phyloP scores from a whole-genome alignment of 2,888 invertebrate species.

The Sminthurides aquaticus region DNA sequence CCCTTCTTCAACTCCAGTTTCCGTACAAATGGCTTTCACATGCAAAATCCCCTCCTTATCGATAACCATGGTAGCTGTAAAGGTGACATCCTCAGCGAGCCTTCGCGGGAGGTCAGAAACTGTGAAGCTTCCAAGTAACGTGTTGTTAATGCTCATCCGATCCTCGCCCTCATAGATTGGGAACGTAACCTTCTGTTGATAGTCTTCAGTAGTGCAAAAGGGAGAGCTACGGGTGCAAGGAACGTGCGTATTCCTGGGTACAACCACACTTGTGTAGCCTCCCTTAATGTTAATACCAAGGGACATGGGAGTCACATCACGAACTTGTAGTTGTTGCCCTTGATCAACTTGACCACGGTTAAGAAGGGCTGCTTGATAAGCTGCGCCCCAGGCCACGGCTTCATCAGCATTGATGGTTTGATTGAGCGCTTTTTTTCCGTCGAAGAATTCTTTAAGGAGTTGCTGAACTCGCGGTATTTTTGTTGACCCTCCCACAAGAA shows the following conservation, averaged over 20 bases:
- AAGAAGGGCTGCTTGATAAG: no score
- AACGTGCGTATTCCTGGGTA: conserved; percentile 59
- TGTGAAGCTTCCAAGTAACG: conserved; percentile 95
- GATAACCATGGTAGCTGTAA: conserved; percentile 77
- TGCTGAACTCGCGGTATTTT: no score
- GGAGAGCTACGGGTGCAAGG: conserved; percentile 57
- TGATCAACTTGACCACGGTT: no score
- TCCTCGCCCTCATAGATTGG: conserved; percentile 89
- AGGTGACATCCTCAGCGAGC: conserved; percentile 79
- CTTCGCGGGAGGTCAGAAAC: conserved; percentile 91
- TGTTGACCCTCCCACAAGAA: no score
- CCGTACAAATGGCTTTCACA: conserved; percentile 86
- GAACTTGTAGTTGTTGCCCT: no score
- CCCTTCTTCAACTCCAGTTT: conserved; percentile 82
- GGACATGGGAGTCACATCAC: conserved; percentile 61
- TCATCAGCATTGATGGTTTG: no score
- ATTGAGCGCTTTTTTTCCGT: no score
- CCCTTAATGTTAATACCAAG: conserved; percentile 64
- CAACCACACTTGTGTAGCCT: conserved; percentile 61
- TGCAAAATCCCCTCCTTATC: conserved; percentile 96
- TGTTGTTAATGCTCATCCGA: conserved; percentile 85
- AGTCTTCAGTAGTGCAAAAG: conserved; percentile 59
- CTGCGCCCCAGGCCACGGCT: no score
- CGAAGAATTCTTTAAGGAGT: no score
- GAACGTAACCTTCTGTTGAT: conserved; percentile 57